These are phyloP conservation scores for Pseudorectes ferrugineus DNA, from an alignment of 2,113 vertebrate genomes.

Conservation along the genomic window DNA sequence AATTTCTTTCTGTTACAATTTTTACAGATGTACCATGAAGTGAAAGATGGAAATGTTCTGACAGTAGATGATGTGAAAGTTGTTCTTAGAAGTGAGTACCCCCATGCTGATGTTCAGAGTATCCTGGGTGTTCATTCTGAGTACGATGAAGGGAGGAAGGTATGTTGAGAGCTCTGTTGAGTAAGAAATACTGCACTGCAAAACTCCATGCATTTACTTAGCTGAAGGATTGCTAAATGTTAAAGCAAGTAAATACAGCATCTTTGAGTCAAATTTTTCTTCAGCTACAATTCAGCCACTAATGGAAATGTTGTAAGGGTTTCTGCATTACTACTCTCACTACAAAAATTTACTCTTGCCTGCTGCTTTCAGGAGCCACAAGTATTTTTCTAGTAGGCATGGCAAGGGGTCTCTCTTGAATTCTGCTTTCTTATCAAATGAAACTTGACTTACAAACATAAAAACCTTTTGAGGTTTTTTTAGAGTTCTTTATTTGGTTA, in stretches of 20 bases:
- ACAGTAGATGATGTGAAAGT: constrained; percentile 76
- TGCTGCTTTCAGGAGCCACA: not conserved
- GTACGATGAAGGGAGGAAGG: constrained; percentile 85
- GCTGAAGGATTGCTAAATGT: not conserved
- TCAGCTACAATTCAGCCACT: not conserved
- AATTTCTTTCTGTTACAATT: not conserved
- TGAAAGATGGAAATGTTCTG: constrained; percentile 72
- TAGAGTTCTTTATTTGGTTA: not conserved
- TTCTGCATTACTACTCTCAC: not conserved
- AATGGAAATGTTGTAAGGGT: not conserved
- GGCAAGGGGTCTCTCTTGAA: not conserved
- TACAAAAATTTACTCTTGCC: not conserved
- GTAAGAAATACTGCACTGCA: not conserved
- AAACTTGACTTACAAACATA: not conserved
- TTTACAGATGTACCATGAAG: constrained; percentile 84
- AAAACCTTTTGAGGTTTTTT: not conserved
- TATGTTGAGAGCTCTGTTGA: constrained; percentile 33
- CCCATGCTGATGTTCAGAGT: constrained; percentile 75
- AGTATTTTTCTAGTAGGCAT: not conserved
- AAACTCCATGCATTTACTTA: not conserved
- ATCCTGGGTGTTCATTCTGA: constrained; percentile 80
- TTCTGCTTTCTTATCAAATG: not conserved
- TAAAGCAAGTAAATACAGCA: not conserved
- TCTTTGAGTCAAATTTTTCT: not conserved
- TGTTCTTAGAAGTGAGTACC: constrained; percentile 82